A percentile compares a stretch with the other conserved stretches of the same genome.
phyloP scores from a whole-genome alignment of 2,113 vertebrate species.

The Acanthisitta chloris region DNA sequence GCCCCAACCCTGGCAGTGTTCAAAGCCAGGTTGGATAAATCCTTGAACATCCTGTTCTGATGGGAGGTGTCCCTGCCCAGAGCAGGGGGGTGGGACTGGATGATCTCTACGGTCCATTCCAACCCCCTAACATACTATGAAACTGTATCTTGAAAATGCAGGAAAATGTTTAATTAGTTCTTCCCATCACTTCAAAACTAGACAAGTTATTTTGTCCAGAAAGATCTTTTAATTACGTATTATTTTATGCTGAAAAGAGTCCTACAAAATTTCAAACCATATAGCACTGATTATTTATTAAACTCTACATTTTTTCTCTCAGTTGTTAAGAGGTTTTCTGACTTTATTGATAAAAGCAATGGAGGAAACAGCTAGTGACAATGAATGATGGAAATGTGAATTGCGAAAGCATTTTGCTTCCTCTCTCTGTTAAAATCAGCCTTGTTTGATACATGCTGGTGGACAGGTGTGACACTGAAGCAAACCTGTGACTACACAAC shows the following conservation, averaged over 20 bases:
- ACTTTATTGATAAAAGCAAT: background rate
- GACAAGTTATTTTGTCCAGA: background rate
- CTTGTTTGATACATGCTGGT: rapidly evolving
- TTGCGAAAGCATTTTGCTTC: background rate
- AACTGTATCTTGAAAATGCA: background rate
- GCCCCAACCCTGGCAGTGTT: too few species aligned
- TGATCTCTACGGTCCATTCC: too few species aligned
- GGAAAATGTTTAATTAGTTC: background rate
- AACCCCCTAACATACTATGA: too few species aligned
- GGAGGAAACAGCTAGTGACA: background rate
- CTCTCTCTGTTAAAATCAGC: background rate
- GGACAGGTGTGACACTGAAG: background rate
- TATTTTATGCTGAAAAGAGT: background rate
- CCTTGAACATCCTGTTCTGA: too few species aligned
- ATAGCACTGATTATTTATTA: background rate
- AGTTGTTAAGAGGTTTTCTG: background rate
- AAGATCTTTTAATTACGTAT: background rate
- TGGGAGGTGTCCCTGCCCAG: too few species aligned
- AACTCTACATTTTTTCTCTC: background rate
- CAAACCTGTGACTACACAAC: background rate
- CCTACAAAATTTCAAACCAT: background rate
- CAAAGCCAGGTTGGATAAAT: too few species aligned
- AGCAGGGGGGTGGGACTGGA: too few species aligned
- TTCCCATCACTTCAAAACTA: background rate
- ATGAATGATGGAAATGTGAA: background rate